Base-by-base conservation (phyloP, 2,888 invertebrate genomes). In the Thecophora atra region DNA sequence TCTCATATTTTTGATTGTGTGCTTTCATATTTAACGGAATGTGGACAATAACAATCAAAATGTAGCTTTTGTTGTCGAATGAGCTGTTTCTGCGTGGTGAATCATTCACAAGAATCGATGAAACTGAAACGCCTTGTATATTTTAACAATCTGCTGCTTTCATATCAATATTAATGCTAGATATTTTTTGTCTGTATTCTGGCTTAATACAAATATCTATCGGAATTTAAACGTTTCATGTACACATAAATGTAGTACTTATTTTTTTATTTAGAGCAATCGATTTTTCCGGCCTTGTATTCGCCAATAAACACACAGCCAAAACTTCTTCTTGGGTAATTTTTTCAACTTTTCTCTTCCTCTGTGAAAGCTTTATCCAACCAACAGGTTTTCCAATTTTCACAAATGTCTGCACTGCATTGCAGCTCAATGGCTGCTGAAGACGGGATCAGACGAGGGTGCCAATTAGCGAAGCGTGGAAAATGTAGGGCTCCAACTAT, bases 1-100 rank as follows among this genome's bases (percentile, higher is more conserved):
- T 86, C 70, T 82, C 84, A 84, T 86, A 86, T 79, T 85, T 86
- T 78, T 44, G 47, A 51, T 84, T 85, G 77, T 85, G 84, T 78
- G 81, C 81, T 85, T 85, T 85, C 85, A 85, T 85, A 69, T 69
- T 69, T 69, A 69, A 47, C 24, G 47, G n/a, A 58, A 67, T 37
- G 21, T 58, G 26, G 26, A 58, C 19, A 24, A 26, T 8, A 28
- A 24, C 13, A 28, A 13, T 26, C 28, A 26, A 58, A 58, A 26
- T 11, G 42, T 74, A 63, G 42, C 24, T 71, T 19, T 72, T 68
- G 60, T 60, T 28, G 51, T 19, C 47, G n/a, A n/a, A n/a, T n/a
- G n/a, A n/a, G 28, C 24, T 60, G 42, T 60, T 67, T 24, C 15
- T 21, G 7, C 28, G 11, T 26, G 17, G 7, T 24, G 54, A 54